These are phyloP conservation scores for Acrobasis suavella DNA, from an alignment of 2,888 invertebrate species.

Conservation along the genomic window DNA sequence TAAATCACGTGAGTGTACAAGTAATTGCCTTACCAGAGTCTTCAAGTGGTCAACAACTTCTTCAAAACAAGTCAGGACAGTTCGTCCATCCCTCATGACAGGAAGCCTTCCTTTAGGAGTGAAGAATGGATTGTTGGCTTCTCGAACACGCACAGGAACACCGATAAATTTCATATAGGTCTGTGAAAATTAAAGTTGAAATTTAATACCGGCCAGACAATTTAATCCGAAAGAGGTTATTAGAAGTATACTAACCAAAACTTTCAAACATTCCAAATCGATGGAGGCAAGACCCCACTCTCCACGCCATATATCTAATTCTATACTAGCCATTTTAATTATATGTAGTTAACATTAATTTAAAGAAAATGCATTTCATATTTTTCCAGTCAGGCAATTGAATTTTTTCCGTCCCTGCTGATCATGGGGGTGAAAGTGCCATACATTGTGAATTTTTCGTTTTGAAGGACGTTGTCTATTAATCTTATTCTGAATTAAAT, in stretches of 20 bases:
- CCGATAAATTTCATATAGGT: constrained; percentile 89
- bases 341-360: constrained; percentile 24
- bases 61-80: constrained; percentile 84
- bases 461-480: too few species aligned
- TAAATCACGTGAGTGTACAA: too few species aligned
- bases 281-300: constrained; percentile 94
- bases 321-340: constrained; percentile 67
- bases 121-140: constrained; percentile 86
- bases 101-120: constrained; percentile 89
- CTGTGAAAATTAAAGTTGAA: constrained; percentile 55
- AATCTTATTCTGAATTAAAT: too few species aligned
- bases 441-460: too few species aligned
- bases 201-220: constrained; percentile 43
- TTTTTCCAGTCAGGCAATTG: constrained; percentile 25
- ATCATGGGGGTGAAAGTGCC: too few species aligned
- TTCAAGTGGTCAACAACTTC: constrained; percentile 87
- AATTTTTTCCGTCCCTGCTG: constrained; percentile 2
- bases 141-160: constrained; percentile 87
- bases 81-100: constrained; percentile 84
- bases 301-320: constrained; percentile 91
- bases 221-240: constrained; percentile 35
- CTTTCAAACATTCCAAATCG: constrained; percentile 91
- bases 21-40: constrained; percentile 77
- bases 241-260: constrained; percentile 84
- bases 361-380: constrained; percentile 30